Percentiles rank a stretch among this genome's conserved stretches.
phyloP scores from a whole-genome alignment of 2,888 invertebrate genomes.

The Tolmerus cingulatus region DNA sequence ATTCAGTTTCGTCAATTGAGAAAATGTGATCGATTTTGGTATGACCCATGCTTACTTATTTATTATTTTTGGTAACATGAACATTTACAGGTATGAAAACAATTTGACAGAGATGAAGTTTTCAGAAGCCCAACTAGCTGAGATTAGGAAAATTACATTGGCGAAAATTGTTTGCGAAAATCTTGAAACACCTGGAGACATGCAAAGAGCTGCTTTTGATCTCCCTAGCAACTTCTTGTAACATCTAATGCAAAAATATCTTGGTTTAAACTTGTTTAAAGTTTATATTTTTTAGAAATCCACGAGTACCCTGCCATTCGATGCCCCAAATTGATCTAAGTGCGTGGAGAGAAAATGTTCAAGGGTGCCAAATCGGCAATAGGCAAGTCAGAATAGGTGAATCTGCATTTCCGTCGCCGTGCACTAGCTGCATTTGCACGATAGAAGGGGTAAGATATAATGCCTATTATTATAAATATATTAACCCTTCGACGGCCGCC shows the following conservation, averaged over 20 bases:
- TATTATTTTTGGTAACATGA: not conserved
- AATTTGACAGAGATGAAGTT: slow-evolving; percentile 80
- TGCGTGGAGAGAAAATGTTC: slow-evolving; percentile 83
- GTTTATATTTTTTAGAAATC: slow-evolving; percentile 69
- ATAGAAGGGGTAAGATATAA: slow-evolving; percentile 77
- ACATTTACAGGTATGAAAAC: slow-evolving; percentile 78
- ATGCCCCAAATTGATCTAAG: slow-evolving; percentile 82
- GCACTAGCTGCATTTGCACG: slow-evolving; percentile 88
- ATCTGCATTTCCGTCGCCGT: slow-evolving; percentile 88
- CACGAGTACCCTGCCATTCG: slow-evolving; percentile 83
- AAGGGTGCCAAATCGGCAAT: slow-evolving; percentile 84
- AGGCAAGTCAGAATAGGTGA: slow-evolving; percentile 81
- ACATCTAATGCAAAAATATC: slow-evolving; percentile 56
- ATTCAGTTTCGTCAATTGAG: slow-evolving; percentile 90
- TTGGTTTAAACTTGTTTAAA: not conserved
- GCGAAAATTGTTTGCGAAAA: slow-evolving; percentile 90
- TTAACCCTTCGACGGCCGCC: too few relatives aligned
- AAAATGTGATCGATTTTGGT: slow-evolving; percentile 94
- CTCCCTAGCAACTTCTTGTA: slow-evolving; percentile 87
- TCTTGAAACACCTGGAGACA: slow-evolving; percentile 82
- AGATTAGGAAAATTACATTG: slow-evolving; percentile 85
- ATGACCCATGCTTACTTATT: slow-evolving; percentile 42
- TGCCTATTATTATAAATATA: not conserved
- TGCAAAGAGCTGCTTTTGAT: slow-evolving; percentile 90
- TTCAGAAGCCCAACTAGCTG: slow-evolving; percentile 85